Percentiles rank a stretch among this genome's conserved stretches.
Conservation (phyloP, 2,888 invertebrate genomes). For the Apamea sordens region DNA sequence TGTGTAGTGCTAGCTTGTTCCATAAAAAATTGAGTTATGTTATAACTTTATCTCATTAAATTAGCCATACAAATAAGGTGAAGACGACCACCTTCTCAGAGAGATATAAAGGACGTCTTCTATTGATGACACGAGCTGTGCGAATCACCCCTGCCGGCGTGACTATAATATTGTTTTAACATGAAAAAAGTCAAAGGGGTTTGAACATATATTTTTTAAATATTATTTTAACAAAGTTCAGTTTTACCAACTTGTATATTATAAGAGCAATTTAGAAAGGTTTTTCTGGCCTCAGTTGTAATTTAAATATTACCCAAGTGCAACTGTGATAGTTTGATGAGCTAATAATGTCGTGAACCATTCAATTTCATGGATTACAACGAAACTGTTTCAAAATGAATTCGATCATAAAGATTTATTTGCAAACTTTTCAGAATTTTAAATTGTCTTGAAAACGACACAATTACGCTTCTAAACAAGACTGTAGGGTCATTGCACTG, state of each 20-base stretch:
- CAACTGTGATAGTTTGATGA: constrained; percentile 50
- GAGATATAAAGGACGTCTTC: not conserved
- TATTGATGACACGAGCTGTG: not conserved
- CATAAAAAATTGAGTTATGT: not conserved
- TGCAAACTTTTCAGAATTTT: constrained; percentile 56
- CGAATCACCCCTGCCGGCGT: not conserved
- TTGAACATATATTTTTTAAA: not conserved
- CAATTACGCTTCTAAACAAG: constrained; percentile 63
- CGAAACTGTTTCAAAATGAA: constrained; percentile 55
- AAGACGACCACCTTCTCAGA: not conserved
- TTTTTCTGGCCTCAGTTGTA: constrained; percentile 1
- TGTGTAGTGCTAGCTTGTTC: not conserved
- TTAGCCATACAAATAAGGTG: not conserved
- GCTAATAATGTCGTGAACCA: constrained; percentile 39
- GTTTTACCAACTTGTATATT: not conserved
- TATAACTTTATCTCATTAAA: not conserved
- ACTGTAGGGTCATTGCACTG: constrained; percentile 79
- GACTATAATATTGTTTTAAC: not conserved
- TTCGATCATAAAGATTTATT: constrained; percentile 60
- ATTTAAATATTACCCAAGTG: constrained; percentile 48
- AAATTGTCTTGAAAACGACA: constrained; percentile 66
- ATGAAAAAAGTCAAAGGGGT: not conserved
- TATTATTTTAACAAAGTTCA: not conserved
- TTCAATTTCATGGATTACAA: constrained; percentile 61
- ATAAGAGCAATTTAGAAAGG: constrained; percentile 7